Conservation (phyloP, 2,888 invertebrate species). For the Phengaris arion region DNA sequence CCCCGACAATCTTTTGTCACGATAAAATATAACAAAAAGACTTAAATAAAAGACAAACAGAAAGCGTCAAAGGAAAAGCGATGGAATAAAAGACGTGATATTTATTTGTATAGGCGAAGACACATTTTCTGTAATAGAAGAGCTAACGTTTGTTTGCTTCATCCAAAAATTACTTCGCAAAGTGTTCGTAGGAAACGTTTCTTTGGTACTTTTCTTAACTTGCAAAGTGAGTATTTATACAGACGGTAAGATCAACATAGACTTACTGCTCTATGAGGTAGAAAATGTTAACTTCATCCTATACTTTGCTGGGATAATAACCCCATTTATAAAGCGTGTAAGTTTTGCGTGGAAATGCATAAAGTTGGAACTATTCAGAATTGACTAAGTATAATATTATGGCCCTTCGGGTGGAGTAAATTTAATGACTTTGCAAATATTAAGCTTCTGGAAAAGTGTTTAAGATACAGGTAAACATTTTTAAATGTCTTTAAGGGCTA, state of each 20-base stretch:
- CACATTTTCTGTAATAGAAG: slow-evolving; percentile 26
- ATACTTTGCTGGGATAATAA: slow-evolving; percentile 60
- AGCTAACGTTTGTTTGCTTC: slow-evolving; percentile 1
- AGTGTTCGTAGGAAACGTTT: slow-evolving; percentile 34
- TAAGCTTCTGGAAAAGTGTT: slow-evolving; percentile 20
- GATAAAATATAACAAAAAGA: slow-evolving; percentile 21
- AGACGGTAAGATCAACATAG: slow-evolving; percentile 53
- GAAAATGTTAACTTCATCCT: slow-evolving; percentile 58
- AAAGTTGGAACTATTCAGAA: slow-evolving; percentile 47
- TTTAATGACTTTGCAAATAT: slow-evolving; percentile 35
- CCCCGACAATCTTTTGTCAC: slow-evolving; percentile 12
- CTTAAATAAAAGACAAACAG: slow-evolving; percentile 17
- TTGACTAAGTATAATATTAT: slow-evolving; percentile 35
- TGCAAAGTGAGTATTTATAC: slow-evolving; percentile 46
- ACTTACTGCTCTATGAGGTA: slow-evolving; percentile 55
- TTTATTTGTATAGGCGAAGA: slow-evolving; percentile 17
- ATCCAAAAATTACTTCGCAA: slow-evolving; percentile 28
- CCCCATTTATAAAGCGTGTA: slow-evolving; percentile 62
- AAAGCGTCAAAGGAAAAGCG: slow-evolving; percentile 6
- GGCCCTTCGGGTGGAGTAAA: slow-evolving; percentile 33
- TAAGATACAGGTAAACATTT: slow-evolving; percentile 14
- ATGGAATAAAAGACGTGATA: slow-evolving; percentile 7
- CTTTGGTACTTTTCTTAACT: slow-evolving; percentile 35
- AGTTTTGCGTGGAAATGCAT: slow-evolving; percentile 43
- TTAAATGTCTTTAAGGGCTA: not conserved